These are phyloP conservation scores for Drosophila borborema DNA, from an alignment of 2,888 invertebrate species.

Conservation along the genomic window DNA sequence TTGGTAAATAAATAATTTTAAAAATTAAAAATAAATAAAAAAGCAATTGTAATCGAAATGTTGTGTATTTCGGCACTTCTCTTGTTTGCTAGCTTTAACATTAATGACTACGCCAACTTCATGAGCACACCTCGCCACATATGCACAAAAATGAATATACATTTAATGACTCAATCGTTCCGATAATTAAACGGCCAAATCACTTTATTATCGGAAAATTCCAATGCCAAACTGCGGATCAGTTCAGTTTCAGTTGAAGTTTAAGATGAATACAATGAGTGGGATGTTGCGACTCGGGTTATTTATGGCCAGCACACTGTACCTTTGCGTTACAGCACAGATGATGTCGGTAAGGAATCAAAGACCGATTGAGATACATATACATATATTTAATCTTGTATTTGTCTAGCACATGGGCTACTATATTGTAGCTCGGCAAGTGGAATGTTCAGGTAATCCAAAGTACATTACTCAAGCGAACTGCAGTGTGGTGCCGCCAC, in stretches of 20 bases:
- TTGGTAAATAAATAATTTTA: too few species aligned
- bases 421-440: slow-evolving; percentile 38
- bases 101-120: slow-evolving; percentile 1
- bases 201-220: slow-evolving; percentile 47
- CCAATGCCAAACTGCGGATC: slow-evolving; percentile 49
- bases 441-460: slow-evolving; percentile 54
- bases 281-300: slow-evolving; percentile 34
- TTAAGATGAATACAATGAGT: slow-evolving; percentile 10
- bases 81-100: neutral
- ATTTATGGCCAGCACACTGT: slow-evolving; percentile 19
- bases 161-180: slow-evolving; percentile 52
- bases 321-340: slow-evolving; percentile 21
- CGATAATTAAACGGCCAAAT: slow-evolving; percentile 58
- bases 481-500: slow-evolving; percentile 45
- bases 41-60: too few species aligned
- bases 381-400: neutral
- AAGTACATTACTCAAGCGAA: slow-evolving; percentile 30
- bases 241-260: slow-evolving; percentile 25
- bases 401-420: slow-evolving; percentile 40
- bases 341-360: slow-evolving; percentile 39
- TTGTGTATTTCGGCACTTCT: neutral
- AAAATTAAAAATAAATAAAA: too few species aligned
- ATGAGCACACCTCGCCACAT: slow-evolving; percentile 28
- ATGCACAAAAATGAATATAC: slow-evolving; percentile 4
- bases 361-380: neutral